Percentiles rank a stretch among this genome's conserved stretches.
Conservation (phyloP, 2,797 vertebrate genomes). For the Picus viridis region DNA sequence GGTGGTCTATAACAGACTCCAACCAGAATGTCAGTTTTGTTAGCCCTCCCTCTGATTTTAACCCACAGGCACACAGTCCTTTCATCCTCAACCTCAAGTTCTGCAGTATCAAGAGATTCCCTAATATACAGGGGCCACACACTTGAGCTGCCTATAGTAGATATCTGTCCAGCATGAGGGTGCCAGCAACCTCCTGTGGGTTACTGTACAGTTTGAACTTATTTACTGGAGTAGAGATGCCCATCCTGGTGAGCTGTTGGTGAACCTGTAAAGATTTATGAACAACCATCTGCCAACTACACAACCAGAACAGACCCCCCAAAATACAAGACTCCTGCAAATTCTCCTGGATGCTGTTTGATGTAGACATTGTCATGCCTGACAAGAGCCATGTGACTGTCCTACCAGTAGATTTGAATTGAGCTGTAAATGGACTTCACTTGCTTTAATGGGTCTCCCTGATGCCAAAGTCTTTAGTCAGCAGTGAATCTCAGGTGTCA, state of each 20-base stretch:
- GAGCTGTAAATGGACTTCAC: background rate
- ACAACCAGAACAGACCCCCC: fast-evolving
- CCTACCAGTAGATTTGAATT: background rate
- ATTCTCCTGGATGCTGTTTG: background rate
- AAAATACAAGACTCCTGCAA: background rate
- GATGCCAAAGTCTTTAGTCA: background rate
- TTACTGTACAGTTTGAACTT: background rate
- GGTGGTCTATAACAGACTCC: no score
- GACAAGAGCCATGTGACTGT: background rate
- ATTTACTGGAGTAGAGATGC: background rate
- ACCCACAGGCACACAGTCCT: no score
- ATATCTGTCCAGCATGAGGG: background rate
- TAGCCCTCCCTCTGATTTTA: no score
- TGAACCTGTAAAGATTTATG: background rate
- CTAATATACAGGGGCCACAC: no score
- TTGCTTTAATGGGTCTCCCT: background rate
- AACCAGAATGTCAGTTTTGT: no score
- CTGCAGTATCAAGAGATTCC: no score
- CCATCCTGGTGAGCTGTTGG: background rate
- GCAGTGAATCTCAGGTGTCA: background rate
- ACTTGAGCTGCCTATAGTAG: background rate
- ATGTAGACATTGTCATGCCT: background rate
- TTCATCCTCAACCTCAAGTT: no score
- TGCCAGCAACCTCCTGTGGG: background rate
- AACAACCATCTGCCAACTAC: background rate